These are phyloP conservation scores for Anolis sagrei DNA, from an alignment of 2,113 vertebrate genomes.

Conservation along the genomic window DNA sequence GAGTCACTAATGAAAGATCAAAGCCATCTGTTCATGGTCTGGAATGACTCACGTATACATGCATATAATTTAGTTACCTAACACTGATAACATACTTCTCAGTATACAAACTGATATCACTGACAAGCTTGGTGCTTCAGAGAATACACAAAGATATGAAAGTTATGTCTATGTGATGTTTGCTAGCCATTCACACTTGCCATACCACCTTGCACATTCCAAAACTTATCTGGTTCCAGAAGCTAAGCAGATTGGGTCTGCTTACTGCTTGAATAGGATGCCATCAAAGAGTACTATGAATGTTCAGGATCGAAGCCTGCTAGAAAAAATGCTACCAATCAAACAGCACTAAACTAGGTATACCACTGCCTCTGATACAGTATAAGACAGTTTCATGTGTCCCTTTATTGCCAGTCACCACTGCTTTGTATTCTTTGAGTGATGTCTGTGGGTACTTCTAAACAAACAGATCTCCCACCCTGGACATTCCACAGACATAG, in stretches of 20 bases:
- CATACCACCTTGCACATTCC: background rate
- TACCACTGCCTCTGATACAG: too few species aligned
- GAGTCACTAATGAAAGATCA: conserved; percentile 53
- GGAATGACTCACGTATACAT: background rate
- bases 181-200: background rate
- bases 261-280: too few species aligned
- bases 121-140: background rate
- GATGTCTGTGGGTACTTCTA: background rate
- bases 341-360: too few species aligned
- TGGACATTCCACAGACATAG: too few species aligned
- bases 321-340: too few species aligned
- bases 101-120: background rate
- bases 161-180: background rate
- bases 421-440: background rate
- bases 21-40: background rate
- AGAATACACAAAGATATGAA: background rate
- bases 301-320: too few species aligned
- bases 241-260: too few species aligned
- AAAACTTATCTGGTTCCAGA: too few species aligned
- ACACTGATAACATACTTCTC: background rate
- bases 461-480: background rate
- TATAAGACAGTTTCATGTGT: too few species aligned
- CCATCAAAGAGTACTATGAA: too few species aligned
- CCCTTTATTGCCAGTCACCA: background rate
- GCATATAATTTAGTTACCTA: background rate